Base-by-base conservation (phyloP, 2,888 invertebrate species). In the Mystacides longicornis region DNA sequence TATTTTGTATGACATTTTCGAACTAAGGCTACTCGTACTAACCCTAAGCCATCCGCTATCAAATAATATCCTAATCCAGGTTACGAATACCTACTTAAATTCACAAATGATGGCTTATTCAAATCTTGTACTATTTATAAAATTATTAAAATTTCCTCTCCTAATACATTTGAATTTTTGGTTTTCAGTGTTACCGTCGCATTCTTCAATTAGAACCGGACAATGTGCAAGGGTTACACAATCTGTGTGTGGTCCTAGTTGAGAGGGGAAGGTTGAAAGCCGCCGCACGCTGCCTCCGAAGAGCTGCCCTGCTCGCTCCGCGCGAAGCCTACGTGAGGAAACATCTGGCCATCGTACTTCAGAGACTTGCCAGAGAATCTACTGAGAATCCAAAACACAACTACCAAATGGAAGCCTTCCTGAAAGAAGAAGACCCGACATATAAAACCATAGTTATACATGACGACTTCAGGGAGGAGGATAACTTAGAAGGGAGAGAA, bases 211-310 rank as follows among this genome's bases (percentile, higher is more conserved):
- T 91, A 60, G 95, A 97, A 64, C 88, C 95, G 0, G 85, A 86
- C 63, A 94, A 96, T 70, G 89, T 93, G 60, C 96, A 96, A 74
- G 96, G 94, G 0, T 78, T 92, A 45, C 97, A 97, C 77, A 97
- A 97, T 73, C 78, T 97, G 21, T 97, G 97, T 72, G 97, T 97
- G 5, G 95, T 97, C 1, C 89, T 89, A 64, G 95, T 97, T 4
- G 96, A 97, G 71, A 81, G 91, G 33, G 94, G 94, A 9, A 85
- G 89, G 65, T 77, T 97, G 23, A 78, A 83, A n/a, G 77, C 83
- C 52, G 97, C 96, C 0, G 90, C 91, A 63, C 80, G 84, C 51
- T 97, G 97, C 68, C 80, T 97, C 18, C 80, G 85, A 49, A 81
- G 85, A 49, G 93, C 93, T 1, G 87, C 88, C 52, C 76, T 79